These are phyloP conservation scores for Corynorhinus townsendii DNA, from an alignment of 2,113 vertebrate species.

Conservation along the genomic window DNA sequence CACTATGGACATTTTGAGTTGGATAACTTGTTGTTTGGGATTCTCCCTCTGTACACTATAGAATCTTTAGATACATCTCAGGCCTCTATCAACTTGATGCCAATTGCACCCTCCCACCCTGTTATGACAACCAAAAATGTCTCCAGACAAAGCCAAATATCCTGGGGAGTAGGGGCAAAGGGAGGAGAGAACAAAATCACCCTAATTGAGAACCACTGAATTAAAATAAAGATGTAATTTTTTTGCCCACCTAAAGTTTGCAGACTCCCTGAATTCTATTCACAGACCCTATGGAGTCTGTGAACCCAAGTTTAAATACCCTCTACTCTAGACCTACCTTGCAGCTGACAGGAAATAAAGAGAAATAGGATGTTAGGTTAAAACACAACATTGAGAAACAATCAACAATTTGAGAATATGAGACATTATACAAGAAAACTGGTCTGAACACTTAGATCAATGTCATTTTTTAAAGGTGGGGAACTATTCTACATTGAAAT, in stretches of 20 bases:
- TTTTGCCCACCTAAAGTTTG: background rate
- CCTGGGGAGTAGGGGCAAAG: background rate
- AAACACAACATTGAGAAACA: background rate
- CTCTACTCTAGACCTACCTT: background rate
- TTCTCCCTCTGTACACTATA: background rate
- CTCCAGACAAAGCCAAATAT: background rate
- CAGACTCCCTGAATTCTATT: background rate
- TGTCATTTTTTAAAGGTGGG: background rate
- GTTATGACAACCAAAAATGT: background rate
- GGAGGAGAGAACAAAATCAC: background rate
- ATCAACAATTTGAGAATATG: background rate
- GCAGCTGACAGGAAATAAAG: background rate
- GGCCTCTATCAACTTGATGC: background rate
- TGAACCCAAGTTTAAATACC: background rate
- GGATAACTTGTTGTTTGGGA: background rate
- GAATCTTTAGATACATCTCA: background rate
- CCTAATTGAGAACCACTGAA: background rate
- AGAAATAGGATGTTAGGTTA: background rate
- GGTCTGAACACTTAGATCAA: background rate
- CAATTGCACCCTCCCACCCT: background rate
- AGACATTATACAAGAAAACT: background rate
- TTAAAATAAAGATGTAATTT: background rate
- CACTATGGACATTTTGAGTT: background rate
- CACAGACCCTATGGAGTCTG: background rate
- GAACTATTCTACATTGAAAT: background rate